Percentiles rank a stretch among this genome's conserved stretches.
phyloP scores from a whole-genome alignment of 2,888 invertebrate genomes.

The Tipula lateralis region DNA sequence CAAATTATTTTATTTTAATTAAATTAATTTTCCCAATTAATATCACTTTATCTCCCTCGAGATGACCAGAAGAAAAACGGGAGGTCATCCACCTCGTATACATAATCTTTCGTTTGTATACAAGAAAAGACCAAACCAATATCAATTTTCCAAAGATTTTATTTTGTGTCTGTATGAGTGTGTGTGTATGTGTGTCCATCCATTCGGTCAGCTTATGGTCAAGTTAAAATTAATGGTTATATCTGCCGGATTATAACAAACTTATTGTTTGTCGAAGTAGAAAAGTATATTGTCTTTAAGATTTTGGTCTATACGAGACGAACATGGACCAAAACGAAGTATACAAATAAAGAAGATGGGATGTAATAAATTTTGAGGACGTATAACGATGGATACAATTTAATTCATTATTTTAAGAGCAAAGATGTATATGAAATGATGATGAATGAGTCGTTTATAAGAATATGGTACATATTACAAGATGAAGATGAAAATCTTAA shows the following conservation, averaged over 20 bases:
- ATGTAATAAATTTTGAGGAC: neutral
- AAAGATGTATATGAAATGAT: neutral
- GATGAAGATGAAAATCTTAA: neutral
- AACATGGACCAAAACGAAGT: neutral
- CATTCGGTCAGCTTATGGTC: conserved; percentile 6
- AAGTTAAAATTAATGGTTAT: neutral
- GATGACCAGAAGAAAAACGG: neutral
- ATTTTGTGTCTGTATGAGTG: neutral
- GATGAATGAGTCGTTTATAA: neutral
- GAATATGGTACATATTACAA: neutral
- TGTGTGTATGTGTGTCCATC: neutral
- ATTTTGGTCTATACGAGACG: neutral
- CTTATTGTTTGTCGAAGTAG: neutral
- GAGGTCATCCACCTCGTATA: neutral
- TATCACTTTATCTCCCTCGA: neutral
- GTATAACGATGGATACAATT: neutral
- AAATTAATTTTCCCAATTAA: neutral
- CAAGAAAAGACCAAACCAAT: neutral
- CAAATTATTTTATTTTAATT: neutral
- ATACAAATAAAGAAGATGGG: neutral
- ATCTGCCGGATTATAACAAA: neutral
- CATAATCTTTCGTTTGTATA: neutral
- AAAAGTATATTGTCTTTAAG: neutral
- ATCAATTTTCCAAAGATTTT: neutral
- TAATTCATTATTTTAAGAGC: neutral